These are phyloP conservation scores for Ormyrus thymus DNA, from an alignment of 2,888 invertebrate species.

Conservation along the genomic window DNA sequence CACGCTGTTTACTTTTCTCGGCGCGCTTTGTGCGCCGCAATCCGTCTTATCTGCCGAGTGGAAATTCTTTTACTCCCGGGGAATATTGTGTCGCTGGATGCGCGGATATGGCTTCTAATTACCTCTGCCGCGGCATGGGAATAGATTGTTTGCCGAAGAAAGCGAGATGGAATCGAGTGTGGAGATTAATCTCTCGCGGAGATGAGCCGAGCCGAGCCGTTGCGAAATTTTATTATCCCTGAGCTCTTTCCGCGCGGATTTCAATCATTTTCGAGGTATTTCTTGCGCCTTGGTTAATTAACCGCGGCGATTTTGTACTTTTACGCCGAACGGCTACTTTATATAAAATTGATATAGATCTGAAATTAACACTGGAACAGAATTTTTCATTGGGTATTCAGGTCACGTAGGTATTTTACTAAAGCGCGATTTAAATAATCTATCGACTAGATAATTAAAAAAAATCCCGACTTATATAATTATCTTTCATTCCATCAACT, in stretches of 20 bases:
- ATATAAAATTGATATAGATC: too few relatives aligned
- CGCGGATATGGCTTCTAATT: slow-evolving; percentile 6
- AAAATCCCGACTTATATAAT: too few relatives aligned
- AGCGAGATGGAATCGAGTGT: neutral
- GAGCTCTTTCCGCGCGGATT: slow-evolving; percentile 15
- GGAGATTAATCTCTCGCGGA: slow-evolving; percentile 20
- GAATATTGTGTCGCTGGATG: neutral
- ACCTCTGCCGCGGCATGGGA: neutral
- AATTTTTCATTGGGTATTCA: too few relatives aligned
- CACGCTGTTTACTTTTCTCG: slow-evolving; percentile 25
- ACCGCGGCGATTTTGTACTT: too few relatives aligned
- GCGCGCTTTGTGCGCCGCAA: neutral
- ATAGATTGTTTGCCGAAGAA: neutral
- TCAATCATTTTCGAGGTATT: too few relatives aligned
- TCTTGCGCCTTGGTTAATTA: too few relatives aligned
- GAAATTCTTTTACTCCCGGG: neutral
- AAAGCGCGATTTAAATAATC: too few relatives aligned
- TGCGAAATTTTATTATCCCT: slow-evolving; percentile 39
- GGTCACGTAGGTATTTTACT: too few relatives aligned
- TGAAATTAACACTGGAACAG: too few relatives aligned
- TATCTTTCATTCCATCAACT: too few relatives aligned
- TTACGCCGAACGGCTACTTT: too few relatives aligned
- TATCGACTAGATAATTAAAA: too few relatives aligned
- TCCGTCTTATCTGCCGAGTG: slow-evolving; percentile 8
- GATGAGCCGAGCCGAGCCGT: neutral